A percentile compares a stretch with the other conserved stretches of the same genome.
Evolutionary conservation across 2,113 vertebrate genomes (phyloP).

Genomic region (Dasyprocta punctata): DNA sequence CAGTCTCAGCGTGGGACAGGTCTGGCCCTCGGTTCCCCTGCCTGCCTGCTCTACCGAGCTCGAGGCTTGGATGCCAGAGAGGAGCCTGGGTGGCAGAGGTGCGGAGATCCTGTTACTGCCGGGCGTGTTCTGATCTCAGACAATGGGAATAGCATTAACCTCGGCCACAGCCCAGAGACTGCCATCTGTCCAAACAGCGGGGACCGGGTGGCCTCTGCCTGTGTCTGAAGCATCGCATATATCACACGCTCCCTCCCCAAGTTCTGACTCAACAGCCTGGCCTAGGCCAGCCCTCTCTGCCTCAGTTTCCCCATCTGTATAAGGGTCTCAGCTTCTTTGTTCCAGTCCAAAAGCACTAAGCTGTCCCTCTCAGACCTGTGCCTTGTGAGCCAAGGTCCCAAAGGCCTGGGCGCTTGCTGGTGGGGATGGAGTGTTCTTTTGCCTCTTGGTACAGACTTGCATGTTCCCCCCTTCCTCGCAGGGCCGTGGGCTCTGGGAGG

Average conservation of each 20-base stretch:
- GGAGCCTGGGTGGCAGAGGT: background rate
- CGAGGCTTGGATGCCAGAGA: background rate
- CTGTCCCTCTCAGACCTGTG: background rate
- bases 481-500: background rate
- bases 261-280: conserved; percentile 58
- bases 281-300: conserved; percentile 11
- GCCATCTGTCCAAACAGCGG: conserved; percentile 83
- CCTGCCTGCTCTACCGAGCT: background rate
- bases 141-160: conserved; percentile 35
- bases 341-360: accelerated
- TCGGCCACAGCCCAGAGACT: background rate
- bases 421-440: background rate
- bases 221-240: conserved; percentile 18
- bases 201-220: conserved; percentile 20
- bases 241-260: conserved; percentile 62
- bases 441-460: background rate
- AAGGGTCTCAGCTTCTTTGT: background rate
- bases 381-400: background rate
- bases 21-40: background rate
- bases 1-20: accelerated
- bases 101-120: background rate
- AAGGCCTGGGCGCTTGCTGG: background rate
- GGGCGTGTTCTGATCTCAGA: background rate
- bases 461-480: background rate
- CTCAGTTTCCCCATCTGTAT: background rate